These are phyloP conservation scores for Darevskia nairensis DNA, from an alignment of 2,797 vertebrate species.

Conservation along the genomic window DNA sequence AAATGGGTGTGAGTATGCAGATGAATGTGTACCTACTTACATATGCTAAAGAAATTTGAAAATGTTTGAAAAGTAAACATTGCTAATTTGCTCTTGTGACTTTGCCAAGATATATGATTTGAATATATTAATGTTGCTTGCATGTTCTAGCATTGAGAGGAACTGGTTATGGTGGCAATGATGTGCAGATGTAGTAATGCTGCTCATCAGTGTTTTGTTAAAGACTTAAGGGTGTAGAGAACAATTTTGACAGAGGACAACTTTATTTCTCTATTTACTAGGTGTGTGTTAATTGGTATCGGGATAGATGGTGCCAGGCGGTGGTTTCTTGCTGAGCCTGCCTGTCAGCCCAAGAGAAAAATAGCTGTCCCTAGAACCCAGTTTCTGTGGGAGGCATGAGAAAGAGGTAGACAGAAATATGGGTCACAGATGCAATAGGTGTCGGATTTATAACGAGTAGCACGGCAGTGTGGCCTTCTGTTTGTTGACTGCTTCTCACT, in stretches of 20 bases:
- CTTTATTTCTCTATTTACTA: neutral
- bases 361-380: neutral
- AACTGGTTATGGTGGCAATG: neutral
- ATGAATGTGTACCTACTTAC: neutral
- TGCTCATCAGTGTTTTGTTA: neutral
- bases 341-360: conserved; percentile 4
- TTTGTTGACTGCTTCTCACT: conserved; percentile 14
- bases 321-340: conserved; percentile 33
- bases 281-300: conserved; percentile 17
- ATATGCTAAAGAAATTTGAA: neutral
- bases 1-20: neutral
- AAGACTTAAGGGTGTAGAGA: neutral
- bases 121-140: conserved; percentile 3
- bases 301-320: neutral
- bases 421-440: neutral
- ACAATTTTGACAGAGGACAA: neutral
- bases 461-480: accelerated
- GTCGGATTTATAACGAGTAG: neutral
- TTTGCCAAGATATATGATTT: neutral
- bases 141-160: neutral
- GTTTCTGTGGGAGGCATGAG: conserved; percentile 36
- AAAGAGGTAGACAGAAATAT: neutral
- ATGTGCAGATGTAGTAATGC: neutral
- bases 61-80: neutral
- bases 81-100: neutral